These are phyloP conservation scores for Plecturocebus donacophilus DNA, from an alignment of 2,113 vertebrate species.

Conservation along the genomic window DNA sequence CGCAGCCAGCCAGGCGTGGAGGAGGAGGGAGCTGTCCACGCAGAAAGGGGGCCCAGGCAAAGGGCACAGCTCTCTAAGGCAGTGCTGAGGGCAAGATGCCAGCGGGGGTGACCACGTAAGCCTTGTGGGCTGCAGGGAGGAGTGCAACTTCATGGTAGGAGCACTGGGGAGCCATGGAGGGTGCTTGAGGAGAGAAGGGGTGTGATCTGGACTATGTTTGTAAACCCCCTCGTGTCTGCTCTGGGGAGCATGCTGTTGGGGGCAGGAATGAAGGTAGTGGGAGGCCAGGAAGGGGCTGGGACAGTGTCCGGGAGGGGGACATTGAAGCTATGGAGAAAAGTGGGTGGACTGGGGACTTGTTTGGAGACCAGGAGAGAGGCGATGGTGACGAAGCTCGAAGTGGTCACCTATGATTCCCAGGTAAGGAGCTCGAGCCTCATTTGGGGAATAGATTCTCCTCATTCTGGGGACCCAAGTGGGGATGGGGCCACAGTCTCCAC, in stretches of 20 bases:
- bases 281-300: not conserved
- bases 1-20: not conserved
- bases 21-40: not conserved
- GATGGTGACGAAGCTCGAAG: not conserved
- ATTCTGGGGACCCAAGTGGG: not conserved
- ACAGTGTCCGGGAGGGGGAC: not conserved
- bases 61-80: not conserved
- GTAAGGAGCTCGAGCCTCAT: rapidly evolving
- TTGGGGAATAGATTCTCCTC: not conserved
- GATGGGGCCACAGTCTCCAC: not conserved
- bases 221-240: not conserved
- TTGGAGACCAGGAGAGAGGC: no score
- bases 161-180: not conserved
- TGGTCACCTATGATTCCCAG: not conserved
- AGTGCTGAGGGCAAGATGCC: not conserved
- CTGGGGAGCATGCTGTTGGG: not conserved
- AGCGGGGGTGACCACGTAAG: not conserved
- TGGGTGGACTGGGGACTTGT: not conserved
- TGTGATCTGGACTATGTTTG: no score
- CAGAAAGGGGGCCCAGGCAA: not conserved
- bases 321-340: not conserved
- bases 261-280: not conserved
- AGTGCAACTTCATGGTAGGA: not conserved
- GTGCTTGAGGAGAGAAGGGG: not conserved
- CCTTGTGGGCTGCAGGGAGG: not conserved